Evolutionary conservation across 2,113 vertebrate species (phyloP), one percentile per base, ranked within the genome.

Genomic region (Phrynosoma blainvillii): DNA sequence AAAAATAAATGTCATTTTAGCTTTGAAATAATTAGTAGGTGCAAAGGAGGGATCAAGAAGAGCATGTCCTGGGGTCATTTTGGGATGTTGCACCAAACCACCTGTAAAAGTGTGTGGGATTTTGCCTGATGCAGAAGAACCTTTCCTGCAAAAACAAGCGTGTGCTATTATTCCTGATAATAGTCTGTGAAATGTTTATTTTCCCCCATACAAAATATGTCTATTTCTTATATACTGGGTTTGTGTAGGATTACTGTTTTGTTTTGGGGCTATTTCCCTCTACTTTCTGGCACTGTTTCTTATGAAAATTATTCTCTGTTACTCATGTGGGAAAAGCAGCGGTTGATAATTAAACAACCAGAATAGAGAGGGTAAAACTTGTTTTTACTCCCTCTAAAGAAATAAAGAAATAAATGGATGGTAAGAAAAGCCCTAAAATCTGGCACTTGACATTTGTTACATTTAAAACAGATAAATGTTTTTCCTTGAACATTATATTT

Each of bases 71-170:
- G 47, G 25, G 27, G 2, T 27, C 59, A n/a, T 20, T 23, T 32
- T 36, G 30, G 52, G 70, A 25, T 16, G 18, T 87, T 18, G 12
- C 30, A 76, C 13, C 13, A 47, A 66, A 7, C 18, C 27, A 27
- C 14, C 62, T 77, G 36, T 36, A 52, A 77, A 32, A 7, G 56
- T 77, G 25, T 86, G n/a, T 56, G 83, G 25, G 36, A 77, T 70
- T 77, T 83, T 84, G n/a, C 73, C 23, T 20, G 32, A 23, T 84
- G 79, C 59, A 84, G 68, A 84, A 84, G 42, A 68, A 21, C 18
- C 42, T 82, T 83, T 65, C 6, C n/a, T 65, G 36, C 16, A 65
- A 87, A 82, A 30, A 10, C 32, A 20, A 5, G 6, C 32, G 13
- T 5, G 40, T 12, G 25, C 27, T 87, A 32, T 81, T 54, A 52